Evolutionary conservation across 2,888 invertebrate species (phyloP).

Genomic region (Ariolimax columbianus): DNA sequence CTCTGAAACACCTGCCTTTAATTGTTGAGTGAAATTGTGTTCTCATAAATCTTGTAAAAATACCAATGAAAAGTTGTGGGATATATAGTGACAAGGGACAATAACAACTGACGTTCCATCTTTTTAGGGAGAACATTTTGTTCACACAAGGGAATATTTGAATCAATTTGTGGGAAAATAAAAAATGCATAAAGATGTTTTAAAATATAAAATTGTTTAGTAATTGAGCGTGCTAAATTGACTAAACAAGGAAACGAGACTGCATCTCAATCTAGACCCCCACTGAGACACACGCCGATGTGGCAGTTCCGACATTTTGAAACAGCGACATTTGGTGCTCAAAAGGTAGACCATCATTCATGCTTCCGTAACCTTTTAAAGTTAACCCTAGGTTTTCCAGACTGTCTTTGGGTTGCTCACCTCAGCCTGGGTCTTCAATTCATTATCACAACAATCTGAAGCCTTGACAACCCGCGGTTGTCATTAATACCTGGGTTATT

Average conservation of each 20-base stretch:
- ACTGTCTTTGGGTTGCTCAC: neutral
- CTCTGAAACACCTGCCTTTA: slow-evolving; percentile 11
- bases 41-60: neutral
- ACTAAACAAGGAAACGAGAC: neutral
- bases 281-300: slow-evolving; percentile 18
- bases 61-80: neutral
- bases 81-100: neutral
- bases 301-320: slow-evolving; percentile 1
- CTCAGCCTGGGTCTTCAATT: neutral
- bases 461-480: neutral
- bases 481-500: slow-evolving; percentile 17
- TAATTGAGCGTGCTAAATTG: neutral
- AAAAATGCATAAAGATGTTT: neutral
- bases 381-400: neutral
- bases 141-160: neutral
- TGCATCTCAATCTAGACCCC: neutral
- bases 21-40: neutral
- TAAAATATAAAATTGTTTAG: neutral
- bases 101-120: neutral
- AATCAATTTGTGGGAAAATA: neutral
- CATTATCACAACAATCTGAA: neutral
- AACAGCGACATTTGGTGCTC: slow-evolving; percentile 3
- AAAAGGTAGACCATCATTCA: neutral
- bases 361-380: slow-evolving; percentile 5
- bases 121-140: neutral